Evolutionary conservation across 2,113 vertebrate genomes (phyloP).

Genomic region (Panurus biarmicus): DNA sequence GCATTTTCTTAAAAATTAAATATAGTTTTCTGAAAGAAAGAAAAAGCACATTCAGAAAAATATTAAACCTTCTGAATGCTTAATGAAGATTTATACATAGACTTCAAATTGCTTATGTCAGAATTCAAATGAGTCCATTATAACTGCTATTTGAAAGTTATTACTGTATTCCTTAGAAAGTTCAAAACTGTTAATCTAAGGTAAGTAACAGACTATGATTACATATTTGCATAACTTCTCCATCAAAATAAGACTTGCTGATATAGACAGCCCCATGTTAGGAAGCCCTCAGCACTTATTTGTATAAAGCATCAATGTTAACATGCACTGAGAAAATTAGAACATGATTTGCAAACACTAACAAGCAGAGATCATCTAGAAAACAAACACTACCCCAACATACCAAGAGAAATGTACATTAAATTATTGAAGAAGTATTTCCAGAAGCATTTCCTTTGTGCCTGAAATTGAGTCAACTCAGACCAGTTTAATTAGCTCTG

Average conservation of each 20-base stretch:
- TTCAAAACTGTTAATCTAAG: background rate
- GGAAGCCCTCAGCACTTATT: background rate
- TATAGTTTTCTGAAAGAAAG: background rate
- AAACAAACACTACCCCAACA: background rate
- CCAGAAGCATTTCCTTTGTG: background rate
- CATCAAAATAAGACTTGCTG: background rate
- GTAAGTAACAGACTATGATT: background rate
- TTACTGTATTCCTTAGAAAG: background rate
- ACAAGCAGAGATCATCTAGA: background rate
- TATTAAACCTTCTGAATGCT: background rate
- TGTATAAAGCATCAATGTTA: background rate
- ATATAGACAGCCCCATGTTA: background rate
- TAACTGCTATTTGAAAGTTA: background rate
- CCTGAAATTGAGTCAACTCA: background rate
- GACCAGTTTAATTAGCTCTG: background rate
- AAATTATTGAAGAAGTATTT: background rate
- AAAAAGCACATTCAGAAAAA: background rate
- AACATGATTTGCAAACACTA: background rate
- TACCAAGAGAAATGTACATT: background rate
- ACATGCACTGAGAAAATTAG: background rate
- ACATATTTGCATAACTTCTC: background rate
- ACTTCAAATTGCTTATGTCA: background rate
- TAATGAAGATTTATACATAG: background rate
- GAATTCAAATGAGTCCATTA: background rate
- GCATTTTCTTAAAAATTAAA: background rate